Conservation (phyloP, 1,140 invertebrate genomes). For the Magallana gigas region DNA sequence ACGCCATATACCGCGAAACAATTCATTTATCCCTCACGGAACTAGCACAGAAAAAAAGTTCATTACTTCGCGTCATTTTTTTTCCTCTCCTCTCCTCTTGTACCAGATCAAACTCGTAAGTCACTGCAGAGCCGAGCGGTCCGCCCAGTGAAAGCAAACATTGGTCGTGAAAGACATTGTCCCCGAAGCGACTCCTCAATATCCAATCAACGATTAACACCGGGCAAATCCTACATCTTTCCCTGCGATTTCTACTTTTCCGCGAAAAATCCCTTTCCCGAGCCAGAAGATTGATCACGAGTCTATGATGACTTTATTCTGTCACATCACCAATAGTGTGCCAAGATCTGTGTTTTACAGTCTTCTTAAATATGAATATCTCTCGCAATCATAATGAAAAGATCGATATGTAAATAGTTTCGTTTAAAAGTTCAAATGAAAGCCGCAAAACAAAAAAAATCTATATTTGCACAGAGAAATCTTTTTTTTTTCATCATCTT, state of each 20-base stretch:
- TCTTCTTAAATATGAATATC: neutral
- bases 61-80: neutral
- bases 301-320: neutral
- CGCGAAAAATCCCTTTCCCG: neutral
- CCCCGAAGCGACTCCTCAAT: slow-evolving; percentile 15
- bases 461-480: neutral
- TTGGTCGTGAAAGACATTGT: slow-evolving; percentile 1
- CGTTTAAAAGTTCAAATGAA: neutral
- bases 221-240: slow-evolving; percentile 21
- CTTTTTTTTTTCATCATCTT: neutral
- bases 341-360: neutral
- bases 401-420: slow-evolving; percentile 26
- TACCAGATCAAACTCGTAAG: slow-evolving; percentile 28
- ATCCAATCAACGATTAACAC: slow-evolving; percentile 26
- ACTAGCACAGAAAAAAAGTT: neutral
- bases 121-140: neutral
- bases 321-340: neutral
- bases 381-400: slow-evolving; percentile 1
- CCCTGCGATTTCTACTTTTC: neutral
- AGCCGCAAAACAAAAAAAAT: neutral
- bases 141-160: slow-evolving; percentile 21
- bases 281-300: neutral
- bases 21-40: slow-evolving; percentile 23
- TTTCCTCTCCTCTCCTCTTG: neutral
- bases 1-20: slow-evolving; percentile 3